phyloP scores from a whole-genome alignment of 2,113 vertebrate genomes.

The Pituophis catenifer region DNA sequence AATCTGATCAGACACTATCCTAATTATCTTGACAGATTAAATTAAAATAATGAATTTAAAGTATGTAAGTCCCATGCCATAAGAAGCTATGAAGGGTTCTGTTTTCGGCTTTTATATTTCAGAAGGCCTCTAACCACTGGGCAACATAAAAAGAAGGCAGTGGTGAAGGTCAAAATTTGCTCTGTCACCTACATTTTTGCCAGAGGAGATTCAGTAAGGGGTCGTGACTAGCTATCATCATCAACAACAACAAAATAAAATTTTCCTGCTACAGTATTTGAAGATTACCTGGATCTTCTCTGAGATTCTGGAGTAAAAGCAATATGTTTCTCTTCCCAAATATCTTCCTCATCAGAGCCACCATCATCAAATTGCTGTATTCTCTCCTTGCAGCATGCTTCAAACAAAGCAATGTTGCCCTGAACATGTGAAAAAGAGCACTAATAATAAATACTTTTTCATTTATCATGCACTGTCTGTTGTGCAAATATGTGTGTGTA shows the following conservation, averaged over 20 bases:
- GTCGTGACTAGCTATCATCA: not conserved
- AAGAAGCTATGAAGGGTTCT: not conserved
- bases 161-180: not conserved
- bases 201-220: not conserved
- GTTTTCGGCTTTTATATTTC: not conserved
- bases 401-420: conserved; percentile 98
- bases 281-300: conserved; percentile 83
- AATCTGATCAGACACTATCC: not conserved
- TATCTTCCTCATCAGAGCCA: conserved; percentile 97
- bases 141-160: not conserved
- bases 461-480: not conserved
- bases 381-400: conserved; percentile 96
- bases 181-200: not conserved
- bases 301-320: conserved; percentile 90
- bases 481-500: not conserved
- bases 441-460: not conserved
- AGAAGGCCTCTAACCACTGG: not conserved
- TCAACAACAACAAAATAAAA: not conserved
- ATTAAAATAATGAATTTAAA: not conserved
- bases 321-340: conserved; percentile 97
- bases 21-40: not conserved
- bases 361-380: conserved; percentile 98
- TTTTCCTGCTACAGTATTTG: not conserved
- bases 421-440: conserved; percentile 44
- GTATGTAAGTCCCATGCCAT: not conserved